Conservation (phyloP, 2,888 invertebrate species). For the Liopterus haemorrhoidalis region DNA sequence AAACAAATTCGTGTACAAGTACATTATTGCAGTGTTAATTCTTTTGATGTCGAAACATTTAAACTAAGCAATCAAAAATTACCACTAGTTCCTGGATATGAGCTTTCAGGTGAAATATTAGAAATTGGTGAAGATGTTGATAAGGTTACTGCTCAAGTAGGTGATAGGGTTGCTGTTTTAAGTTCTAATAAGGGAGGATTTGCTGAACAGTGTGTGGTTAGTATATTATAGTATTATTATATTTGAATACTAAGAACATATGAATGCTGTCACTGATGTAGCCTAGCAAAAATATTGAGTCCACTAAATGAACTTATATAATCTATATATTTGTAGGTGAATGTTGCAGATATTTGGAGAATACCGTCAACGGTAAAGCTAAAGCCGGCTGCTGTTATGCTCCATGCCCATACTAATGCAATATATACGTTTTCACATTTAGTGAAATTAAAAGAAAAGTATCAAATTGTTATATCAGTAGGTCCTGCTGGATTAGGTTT, state of each 20-base stretch:
- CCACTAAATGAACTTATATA: too few species aligned
- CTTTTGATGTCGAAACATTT: slow-evolving; percentile 53
- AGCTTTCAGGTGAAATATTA: slow-evolving; percentile 56
- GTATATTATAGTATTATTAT: slow-evolving; percentile 16
- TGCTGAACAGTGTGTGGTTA: slow-evolving; percentile 54
- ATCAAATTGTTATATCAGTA: slow-evolving; percentile 58
- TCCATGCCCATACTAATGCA: slow-evolving; percentile 60
- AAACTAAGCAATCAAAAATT: slow-evolving; percentile 47
- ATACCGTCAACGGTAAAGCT: slow-evolving; percentile 51
- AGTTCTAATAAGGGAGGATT: slow-evolving; percentile 54
- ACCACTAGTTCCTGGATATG: slow-evolving; percentile 61
- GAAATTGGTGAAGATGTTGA: slow-evolving; percentile 51
- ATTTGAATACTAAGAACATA: slow-evolving; percentile 8
- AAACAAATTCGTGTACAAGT: slow-evolving; percentile 58
- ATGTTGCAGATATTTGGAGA: slow-evolving; percentile 53
- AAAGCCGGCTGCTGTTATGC: slow-evolving; percentile 53
- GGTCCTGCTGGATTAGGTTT: slow-evolving; percentile 58
- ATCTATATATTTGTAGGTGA: slow-evolving; percentile 35
- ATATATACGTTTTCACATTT: slow-evolving; percentile 55
- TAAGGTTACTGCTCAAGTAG: slow-evolving; percentile 46
- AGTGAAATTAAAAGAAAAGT: slow-evolving; percentile 47
- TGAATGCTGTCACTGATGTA: slow-evolving; percentile 6
- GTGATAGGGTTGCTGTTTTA: slow-evolving; percentile 57
- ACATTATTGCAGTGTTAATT: slow-evolving; percentile 60
- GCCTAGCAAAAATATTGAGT: slow-evolving; percentile 12